Evolutionary conservation across 1,140 invertebrate species (phyloP).

Genomic region (Coboldia fuscipes): DNA sequence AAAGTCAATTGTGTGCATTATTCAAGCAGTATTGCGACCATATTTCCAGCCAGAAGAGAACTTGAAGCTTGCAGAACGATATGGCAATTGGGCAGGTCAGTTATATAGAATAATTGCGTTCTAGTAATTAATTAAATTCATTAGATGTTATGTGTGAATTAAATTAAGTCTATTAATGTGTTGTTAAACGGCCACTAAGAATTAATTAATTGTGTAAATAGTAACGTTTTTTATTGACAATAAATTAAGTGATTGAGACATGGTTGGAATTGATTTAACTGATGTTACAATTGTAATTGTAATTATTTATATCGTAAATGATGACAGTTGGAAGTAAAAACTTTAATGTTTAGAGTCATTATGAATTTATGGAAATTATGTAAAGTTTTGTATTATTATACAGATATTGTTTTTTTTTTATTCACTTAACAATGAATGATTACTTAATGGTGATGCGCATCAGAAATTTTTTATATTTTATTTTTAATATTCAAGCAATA

Average conservation of each 20-base stretch:
- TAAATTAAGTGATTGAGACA: conserved; percentile 4
- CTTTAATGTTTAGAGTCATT: conserved; percentile 2
- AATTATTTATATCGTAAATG: too few relatives aligned
- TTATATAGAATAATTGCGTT: conserved; percentile 3
- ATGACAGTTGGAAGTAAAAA: conserved; percentile 7
- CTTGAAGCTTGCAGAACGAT: conserved; percentile 25
- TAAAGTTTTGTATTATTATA: conserved; percentile 3
- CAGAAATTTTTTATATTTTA: too few relatives aligned
- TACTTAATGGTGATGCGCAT: too few relatives aligned
- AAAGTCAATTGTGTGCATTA: conserved; percentile 24
- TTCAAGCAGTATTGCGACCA: conserved; percentile 26
- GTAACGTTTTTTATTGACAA: conserved; percentile 6
- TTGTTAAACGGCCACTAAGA: conserved; percentile 5
- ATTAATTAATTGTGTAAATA: conserved; percentile 7
- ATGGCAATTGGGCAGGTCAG: conserved; percentile 32
- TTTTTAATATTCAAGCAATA: too few relatives aligned
- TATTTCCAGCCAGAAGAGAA: conserved; percentile 30
- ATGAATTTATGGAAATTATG: conserved; percentile 1
- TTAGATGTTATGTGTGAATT: too few relatives aligned
- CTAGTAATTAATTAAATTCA: too few relatives aligned
- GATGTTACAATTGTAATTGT: conserved; percentile 3
- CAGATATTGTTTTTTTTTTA: conserved; percentile 1
- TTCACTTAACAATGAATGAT: too few relatives aligned
- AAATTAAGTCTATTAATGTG: conserved; percentile 4
- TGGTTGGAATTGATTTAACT: conserved; percentile 5